Evolutionary conservation across 2,113 vertebrate species (phyloP), one percentile per base, ranked within the genome.

Genomic region (Grantiella picta): DNA sequence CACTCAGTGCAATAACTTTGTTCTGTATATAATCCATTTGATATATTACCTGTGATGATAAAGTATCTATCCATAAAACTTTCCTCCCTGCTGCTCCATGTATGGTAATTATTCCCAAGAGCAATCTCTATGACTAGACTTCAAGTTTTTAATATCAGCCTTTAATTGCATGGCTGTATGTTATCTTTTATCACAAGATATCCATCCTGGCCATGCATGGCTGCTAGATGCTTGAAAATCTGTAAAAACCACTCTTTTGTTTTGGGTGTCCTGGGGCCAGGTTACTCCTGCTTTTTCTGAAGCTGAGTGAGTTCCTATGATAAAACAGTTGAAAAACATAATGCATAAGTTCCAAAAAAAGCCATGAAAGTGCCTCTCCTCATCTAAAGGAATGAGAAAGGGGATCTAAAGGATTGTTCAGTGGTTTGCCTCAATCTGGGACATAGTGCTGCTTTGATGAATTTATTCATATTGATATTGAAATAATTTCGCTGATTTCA

Each of bases 361-460:
- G 23, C 29, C 19, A 5, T 44, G 19, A 33, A 42, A 35, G 2
- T 79, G 15, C 36, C 65, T 95, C 20, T 84, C 96, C 96, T 92
- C 93, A 98, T 98, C 98, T 99, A 98, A 99, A 98, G 98, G 98
- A 98, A 8, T 98, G 98, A 38, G 36, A 38, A 38, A 38, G 36
- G 38, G 38, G 11, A 38, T 38, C 38, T 38, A 11, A 38, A 38
- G 38, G 38, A 35, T 98, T 99, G 95, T 99, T 99, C 94, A 98
- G 98, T 49, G 98, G 97, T 6, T 97, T 99, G 84, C 98, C 98
- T 35, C 98, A 98, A 65, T 99, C 98, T 3, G 98, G 98, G 63
- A 98, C 98, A 71, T 98, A 98, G 98, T 99, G 98, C 73, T 99
- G 98, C 92, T 99, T 99, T 75, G 98, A 99, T 33, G 97, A 99